phyloP scores from a whole-genome alignment of 2,113 vertebrate species.

The Raphicerus campestris region DNA sequence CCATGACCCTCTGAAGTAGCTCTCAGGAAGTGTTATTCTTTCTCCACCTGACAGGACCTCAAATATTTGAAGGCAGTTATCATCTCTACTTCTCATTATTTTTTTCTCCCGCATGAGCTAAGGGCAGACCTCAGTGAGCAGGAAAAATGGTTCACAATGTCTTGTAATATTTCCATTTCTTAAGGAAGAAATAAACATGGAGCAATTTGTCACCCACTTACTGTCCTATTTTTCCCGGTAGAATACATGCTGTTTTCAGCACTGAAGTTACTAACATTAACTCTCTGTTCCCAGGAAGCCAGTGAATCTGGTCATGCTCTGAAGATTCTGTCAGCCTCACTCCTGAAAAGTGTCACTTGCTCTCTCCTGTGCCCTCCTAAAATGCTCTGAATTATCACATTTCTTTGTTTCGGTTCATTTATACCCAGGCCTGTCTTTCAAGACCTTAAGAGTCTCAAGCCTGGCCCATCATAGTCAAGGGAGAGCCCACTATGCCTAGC shows the following conservation, averaged over 20 bases:
- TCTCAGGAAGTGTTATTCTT: background rate
- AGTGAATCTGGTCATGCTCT: background rate
- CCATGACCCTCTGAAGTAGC: background rate
- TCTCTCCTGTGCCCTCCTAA: background rate
- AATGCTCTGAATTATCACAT: background rate
- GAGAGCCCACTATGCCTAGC: background rate
- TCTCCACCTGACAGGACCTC: background rate
- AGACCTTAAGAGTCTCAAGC: background rate
- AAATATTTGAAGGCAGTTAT: background rate
- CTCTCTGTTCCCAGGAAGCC: background rate
- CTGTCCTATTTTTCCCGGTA: background rate
- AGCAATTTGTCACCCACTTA: conserved; percentile 40
- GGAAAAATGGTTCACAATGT: background rate
- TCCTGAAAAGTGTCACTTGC: background rate
- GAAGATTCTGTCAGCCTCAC: background rate
- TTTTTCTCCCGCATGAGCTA: background rate
- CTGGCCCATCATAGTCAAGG: background rate
- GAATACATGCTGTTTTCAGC: conserved; percentile 11
- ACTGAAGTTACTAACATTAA: background rate
- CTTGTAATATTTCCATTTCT: conserved; percentile 52
- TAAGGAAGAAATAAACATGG: conserved; percentile 48
- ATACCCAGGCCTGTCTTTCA: background rate
- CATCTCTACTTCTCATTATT: conserved; percentile 29
- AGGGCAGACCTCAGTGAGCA: background rate
- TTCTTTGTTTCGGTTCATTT: background rate